Evolutionary conservation across 2,888 invertebrate genomes (phyloP), one percentile per base, ranked within the genome.

Genomic region (Lasioglossum pauxillum): DNA sequence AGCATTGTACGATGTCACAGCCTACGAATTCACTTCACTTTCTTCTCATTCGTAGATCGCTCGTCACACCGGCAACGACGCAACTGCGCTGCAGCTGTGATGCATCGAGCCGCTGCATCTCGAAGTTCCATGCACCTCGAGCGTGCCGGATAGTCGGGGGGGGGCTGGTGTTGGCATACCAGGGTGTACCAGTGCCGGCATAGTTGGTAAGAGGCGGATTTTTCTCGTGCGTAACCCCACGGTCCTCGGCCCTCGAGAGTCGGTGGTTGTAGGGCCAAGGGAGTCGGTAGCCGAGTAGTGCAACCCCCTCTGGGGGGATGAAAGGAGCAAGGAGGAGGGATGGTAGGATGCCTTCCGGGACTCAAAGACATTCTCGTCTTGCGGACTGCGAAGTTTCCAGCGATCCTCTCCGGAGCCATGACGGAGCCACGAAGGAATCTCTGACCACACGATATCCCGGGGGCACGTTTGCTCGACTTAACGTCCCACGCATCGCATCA

Each of bases 341-440:
- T n/a, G 57, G 12, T 57, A 79, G 86, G 74, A 94, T 94, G 93
- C 94, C 94, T 94, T 92, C 90, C 92, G 91, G 92, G 91, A 94
- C 92, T 95, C 95, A 95, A 95, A 95, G 95, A 95, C 95, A 95
- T 95, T 95, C 95, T 94, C 93, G 91, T 93, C 94, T 94, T 93
- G 91, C 91, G 92, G 92, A 93, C 92, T 91, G 92, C 87, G 91
- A 94, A 94, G 93, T 94, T 94, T 92, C 57, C 91, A 90, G 90
- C 92, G 90, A 92, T 92, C 92, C 92, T 84, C 92, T 31, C 31
- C 31, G 31, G 19, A 27, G 85, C 88, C 88, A 91, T 89, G 90
- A 91, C 88, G 88, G 83, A 84, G 86, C 80, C 67, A 80, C 86
- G 87, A 79, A 86, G 94, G 94, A 94, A 95, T 94, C 94, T 92